Conservation (phyloP, 2,888 invertebrate genomes). For the Platerodrilus igneus region DNA sequence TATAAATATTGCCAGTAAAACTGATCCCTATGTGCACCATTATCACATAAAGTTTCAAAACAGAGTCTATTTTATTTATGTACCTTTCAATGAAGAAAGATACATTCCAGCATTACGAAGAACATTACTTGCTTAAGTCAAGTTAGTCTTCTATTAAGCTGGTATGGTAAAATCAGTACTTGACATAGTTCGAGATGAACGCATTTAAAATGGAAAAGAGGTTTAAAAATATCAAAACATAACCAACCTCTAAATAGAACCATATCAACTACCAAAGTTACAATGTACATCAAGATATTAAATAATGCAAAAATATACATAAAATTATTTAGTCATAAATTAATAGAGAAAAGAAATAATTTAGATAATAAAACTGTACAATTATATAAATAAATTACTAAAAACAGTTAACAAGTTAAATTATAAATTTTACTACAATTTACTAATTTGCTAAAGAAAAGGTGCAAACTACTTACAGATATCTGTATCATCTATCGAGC, state of each 20-base stretch:
- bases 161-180: no score
- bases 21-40: slow-evolving; percentile 8
- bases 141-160: slow-evolving; percentile 29
- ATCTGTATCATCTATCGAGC: slow-evolving; percentile 17
- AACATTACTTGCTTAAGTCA: slow-evolving; percentile 28
- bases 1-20: slow-evolving; percentile 6
- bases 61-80: no score
- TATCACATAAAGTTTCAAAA: slow-evolving; percentile 11
- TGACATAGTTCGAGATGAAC: no score
- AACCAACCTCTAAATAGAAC: no score
- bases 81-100: no score
- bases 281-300: no score
- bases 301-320: slow-evolving; percentile 27
- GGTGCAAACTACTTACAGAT: slow-evolving; percentile 28
- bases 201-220: no score
- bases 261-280: no score
- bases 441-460: slow-evolving; percentile 24
- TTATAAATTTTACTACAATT: slow-evolving; percentile 25
- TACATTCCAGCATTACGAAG: no score
- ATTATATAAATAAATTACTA: slow-evolving; percentile 17
- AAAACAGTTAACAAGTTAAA: slow-evolving; percentile 15
- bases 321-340: slow-evolving; percentile 25
- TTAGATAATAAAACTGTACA: slow-evolving; percentile 26
- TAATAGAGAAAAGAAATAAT: slow-evolving; percentile 27
- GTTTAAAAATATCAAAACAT: no score